A percentile compares a stretch with the other conserved stretches of the same genome.
Evolutionary conservation across 23 tunicate species (phyloP).

Genomic region (Phallusia fumigata): DNA sequence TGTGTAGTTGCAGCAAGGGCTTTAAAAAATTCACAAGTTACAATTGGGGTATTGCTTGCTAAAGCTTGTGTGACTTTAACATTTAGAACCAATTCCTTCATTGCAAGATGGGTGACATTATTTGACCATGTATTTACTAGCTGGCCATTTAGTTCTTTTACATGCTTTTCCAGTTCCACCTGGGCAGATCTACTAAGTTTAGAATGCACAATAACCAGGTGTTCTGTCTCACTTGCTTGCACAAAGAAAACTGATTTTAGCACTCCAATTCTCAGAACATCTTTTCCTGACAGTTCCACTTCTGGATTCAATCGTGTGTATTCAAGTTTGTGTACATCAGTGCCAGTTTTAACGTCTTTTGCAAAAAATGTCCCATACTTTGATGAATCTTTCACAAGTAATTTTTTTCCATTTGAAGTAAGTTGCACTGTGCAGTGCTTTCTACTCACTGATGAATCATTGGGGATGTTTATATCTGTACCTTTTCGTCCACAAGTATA

Average conservation of each 20-base stretch:
- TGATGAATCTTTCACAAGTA: conserved; percentile 48
- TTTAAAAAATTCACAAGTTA: conserved; percentile 20
- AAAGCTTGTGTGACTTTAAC: conserved; percentile 65
- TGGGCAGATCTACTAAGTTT: conserved; percentile 18
- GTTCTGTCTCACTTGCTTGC: background rate
- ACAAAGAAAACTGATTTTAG: conserved; percentile 44
- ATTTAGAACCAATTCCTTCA: conserved; percentile 44
- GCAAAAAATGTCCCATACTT: conserved; percentile 67
- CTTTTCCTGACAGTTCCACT: conserved; percentile 9
- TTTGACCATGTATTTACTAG: conserved; percentile 38
- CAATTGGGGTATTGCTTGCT: conserved; percentile 49
- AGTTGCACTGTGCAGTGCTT: conserved; percentile 49
- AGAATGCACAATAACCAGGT: conserved; percentile 28
- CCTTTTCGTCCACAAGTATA: conserved; percentile 19
- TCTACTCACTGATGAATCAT: conserved; percentile 78
- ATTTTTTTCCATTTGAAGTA: background rate
- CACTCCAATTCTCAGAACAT: conserved; percentile 54
- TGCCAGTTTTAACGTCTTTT: background rate
- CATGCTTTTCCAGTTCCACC: conserved; percentile 15
- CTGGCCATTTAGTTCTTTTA: conserved; percentile 35
- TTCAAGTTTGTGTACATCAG: background rate
- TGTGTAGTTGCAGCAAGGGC: background rate
- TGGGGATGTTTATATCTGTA: conserved; percentile 46
- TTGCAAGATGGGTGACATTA: conserved; percentile 46
- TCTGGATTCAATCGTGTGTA: conserved; percentile 25